These are phyloP conservation scores for Euschistus heros DNA, from an alignment of 1,140 invertebrate species.

Conservation along the genomic window DNA sequence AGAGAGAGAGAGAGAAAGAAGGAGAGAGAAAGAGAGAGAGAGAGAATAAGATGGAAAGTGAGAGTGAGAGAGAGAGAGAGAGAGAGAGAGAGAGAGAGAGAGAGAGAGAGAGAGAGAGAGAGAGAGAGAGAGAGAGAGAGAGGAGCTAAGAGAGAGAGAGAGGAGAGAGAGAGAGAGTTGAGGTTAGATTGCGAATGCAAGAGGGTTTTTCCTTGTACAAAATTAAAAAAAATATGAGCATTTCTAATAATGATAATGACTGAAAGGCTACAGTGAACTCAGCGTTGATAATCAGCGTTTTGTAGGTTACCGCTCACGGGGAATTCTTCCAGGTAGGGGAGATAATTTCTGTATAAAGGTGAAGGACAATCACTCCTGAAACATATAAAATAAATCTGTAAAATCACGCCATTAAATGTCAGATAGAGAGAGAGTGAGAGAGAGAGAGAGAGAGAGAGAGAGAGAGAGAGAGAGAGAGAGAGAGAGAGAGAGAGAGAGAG, in stretches of 20 bases:
- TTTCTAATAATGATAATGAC: too few species aligned
- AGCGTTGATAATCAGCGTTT: not conserved
- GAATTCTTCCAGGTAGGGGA: slow-evolving; percentile 8
- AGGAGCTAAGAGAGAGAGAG: not conserved
- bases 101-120: not conserved
- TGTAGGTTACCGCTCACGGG: not conserved
- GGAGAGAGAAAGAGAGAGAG: not conserved
- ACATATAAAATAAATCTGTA: too few species aligned
- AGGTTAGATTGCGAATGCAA: too few species aligned
- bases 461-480: not conserved
- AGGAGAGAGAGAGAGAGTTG: not conserved
- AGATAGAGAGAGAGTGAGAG: not conserved
- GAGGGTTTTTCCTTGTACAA: too few species aligned
- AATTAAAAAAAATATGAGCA: too few species aligned
- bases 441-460: not conserved
- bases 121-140: not conserved
- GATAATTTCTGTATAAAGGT: not conserved
- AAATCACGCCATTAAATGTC: too few species aligned
- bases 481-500: not conserved
- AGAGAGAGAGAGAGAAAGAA: not conserved
- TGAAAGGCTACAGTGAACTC: too few species aligned
- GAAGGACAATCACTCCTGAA: not conserved
- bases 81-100: not conserved
- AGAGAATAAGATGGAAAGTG: not conserved
- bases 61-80: not conserved